phyloP scores from a whole-genome alignment of 2,113 vertebrate species.

The Myrmophylax atrothorax region DNA sequence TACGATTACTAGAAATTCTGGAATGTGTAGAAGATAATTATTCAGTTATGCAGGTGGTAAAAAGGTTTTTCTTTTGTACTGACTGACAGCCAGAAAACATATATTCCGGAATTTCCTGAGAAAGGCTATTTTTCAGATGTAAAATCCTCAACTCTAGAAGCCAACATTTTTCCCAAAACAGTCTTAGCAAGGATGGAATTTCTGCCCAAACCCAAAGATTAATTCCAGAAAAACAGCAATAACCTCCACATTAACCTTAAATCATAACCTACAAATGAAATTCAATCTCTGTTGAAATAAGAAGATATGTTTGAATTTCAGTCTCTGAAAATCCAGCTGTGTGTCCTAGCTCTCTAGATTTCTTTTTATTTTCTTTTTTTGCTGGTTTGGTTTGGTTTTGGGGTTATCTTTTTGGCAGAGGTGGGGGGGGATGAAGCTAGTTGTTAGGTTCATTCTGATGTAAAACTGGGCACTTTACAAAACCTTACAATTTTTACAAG shows the following conservation, averaged over 20 bases:
- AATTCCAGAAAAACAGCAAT: neutral
- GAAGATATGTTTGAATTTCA: neutral
- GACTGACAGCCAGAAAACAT: neutral
- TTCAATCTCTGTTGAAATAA: neutral
- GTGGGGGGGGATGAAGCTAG: neutral
- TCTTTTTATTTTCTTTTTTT: neutral
- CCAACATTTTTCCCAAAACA: neutral
- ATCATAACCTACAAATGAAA: neutral
- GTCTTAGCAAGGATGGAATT: neutral
- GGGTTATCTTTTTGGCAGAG: neutral
- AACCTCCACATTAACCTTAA: neutral
- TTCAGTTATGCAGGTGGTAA: neutral
- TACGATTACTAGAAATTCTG: neutral
- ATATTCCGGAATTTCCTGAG: neutral
- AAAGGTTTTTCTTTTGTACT: neutral
- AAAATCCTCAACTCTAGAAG: neutral
- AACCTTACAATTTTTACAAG: neutral
- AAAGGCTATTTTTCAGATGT: neutral
- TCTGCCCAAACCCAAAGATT: neutral
- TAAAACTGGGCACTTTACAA: neutral
- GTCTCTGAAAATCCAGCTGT: neutral
- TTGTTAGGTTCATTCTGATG: neutral
- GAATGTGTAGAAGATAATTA: neutral
- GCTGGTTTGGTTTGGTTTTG: neutral
- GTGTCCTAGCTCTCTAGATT: neutral